A percentile compares a stretch with the other conserved stretches of the same genome.
These are phyloP conservation scores for Cacatua alba DNA, from an alignment of 2,113 vertebrate species.

Conservation along the genomic window DNA sequence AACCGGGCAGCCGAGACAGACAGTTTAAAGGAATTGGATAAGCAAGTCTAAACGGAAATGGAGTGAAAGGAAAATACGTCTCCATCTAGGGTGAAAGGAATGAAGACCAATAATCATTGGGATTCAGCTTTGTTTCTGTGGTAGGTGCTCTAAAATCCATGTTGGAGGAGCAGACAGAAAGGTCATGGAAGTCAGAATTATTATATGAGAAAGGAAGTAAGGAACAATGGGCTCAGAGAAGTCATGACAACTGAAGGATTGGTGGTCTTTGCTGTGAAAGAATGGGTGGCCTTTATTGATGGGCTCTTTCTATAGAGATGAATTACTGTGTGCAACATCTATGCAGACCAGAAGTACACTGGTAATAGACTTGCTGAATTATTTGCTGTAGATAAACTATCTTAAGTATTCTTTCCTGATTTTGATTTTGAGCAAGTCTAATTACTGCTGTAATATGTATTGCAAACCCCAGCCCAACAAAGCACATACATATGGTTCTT, in stretches of 20 bases:
- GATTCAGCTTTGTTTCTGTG: conserved; percentile 45
- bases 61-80: conserved; percentile 35
- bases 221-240: conserved; percentile 45
- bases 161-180: conserved; percentile 58
- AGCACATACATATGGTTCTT: not conserved
- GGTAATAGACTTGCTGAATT: conserved; percentile 8
- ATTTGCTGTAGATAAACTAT: conserved; percentile 15
- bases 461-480: not conserved
- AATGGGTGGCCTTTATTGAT: conserved; percentile 35
- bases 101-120: not conserved
- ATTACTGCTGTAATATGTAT: not conserved
- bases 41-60: conserved; percentile 41
- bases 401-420: not conserved
- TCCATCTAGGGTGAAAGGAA: conserved; percentile 24
- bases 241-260: conserved; percentile 29
- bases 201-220: conserved; percentile 69
- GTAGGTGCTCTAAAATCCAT: conserved; percentile 40
- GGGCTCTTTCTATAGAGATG: not conserved
- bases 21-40: not conserved
- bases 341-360: not conserved
- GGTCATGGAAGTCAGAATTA: conserved; percentile 69
- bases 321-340: conserved; percentile 6
- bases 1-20: not conserved
- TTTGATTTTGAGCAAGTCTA: not conserved
- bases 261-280: conserved; percentile 43